Percentiles rank a stretch among this genome's conserved stretches.
phyloP scores from a whole-genome alignment of 2,113 vertebrate genomes.

The Cervus canadensis region DNA sequence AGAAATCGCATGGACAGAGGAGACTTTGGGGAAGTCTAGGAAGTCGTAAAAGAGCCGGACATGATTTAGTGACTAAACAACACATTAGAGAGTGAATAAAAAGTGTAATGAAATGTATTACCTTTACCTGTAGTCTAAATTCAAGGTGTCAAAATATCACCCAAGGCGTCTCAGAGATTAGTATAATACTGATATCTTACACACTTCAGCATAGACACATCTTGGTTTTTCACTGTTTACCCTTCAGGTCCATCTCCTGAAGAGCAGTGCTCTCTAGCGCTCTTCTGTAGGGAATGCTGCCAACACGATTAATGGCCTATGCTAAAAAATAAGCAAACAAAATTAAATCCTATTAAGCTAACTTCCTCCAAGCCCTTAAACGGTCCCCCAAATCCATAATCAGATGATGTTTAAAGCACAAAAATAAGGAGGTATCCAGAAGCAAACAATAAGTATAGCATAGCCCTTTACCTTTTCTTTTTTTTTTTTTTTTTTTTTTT shows the following conservation, averaged over 20 bases:
- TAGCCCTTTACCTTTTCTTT: neutral
- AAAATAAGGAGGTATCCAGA: neutral
- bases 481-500: no score
- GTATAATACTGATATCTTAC: neutral
- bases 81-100: neutral
- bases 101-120: neutral
- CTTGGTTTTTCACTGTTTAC: neutral
- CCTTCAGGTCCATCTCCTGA: neutral
- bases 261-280: neutral
- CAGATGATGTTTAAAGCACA: neutral
- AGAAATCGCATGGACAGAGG: neutral
- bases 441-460: neutral
- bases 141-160: neutral
- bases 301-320: neutral
- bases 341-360: neutral
- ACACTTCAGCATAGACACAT: neutral
- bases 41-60: fast-evolving
- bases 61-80: neutral
- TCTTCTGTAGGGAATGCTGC: neutral
- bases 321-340: neutral
- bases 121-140: neutral
- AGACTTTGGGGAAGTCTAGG: neutral
- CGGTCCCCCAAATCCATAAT: neutral
- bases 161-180: neutral
- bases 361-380: neutral